A percentile compares a stretch with the other conserved stretches of the same genome.
phyloP scores from a whole-genome alignment of 1,140 invertebrate genomes.

The Drosophila sproati region DNA sequence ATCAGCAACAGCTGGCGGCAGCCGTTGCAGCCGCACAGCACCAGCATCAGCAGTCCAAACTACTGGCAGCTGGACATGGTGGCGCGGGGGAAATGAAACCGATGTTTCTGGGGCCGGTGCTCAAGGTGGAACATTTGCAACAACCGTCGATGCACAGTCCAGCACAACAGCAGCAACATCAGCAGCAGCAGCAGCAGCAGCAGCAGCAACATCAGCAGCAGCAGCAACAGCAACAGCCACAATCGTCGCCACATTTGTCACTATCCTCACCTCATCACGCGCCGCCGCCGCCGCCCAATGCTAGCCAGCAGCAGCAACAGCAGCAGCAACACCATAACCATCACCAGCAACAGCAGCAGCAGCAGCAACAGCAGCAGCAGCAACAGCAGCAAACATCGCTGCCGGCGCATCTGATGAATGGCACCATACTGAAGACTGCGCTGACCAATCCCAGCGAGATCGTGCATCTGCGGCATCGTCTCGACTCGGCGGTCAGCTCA shows the following conservation, averaged over 20 bases:
- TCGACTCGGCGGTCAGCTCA: constrained; percentile 94
- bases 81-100: constrained; percentile 72
- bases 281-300: constrained; percentile 12
- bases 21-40: constrained; percentile 63
- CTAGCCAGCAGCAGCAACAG: constrained; percentile 53
- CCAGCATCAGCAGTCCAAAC: constrained; percentile 81
- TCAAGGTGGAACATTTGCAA: constrained; percentile 73
- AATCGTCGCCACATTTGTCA: constrained; percentile 68
- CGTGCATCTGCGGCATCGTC: constrained; percentile 93
- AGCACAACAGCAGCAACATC: constrained; percentile 62
- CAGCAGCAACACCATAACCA: constrained; percentile 85
- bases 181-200: constrained; percentile 40
- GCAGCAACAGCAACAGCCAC: constrained; percentile 56
- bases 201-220: constrained; percentile 49
- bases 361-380: constrained; percentile 55
- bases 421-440: constrained; percentile 96
- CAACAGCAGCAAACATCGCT: constrained; percentile 69
- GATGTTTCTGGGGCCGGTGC: constrained; percentile 74
- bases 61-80: constrained; percentile 47
- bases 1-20: constrained; percentile 82
- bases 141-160: constrained; percentile 72
- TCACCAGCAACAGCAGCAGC: constrained; percentile 42
- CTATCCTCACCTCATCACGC: constrained; percentile 61
- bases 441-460: constrained; percentile 97
- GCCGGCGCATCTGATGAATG: constrained; percentile 92